Base-by-base conservation (phyloP, 2,797 vertebrate genomes). In the Onychomys torridus region DNA sequence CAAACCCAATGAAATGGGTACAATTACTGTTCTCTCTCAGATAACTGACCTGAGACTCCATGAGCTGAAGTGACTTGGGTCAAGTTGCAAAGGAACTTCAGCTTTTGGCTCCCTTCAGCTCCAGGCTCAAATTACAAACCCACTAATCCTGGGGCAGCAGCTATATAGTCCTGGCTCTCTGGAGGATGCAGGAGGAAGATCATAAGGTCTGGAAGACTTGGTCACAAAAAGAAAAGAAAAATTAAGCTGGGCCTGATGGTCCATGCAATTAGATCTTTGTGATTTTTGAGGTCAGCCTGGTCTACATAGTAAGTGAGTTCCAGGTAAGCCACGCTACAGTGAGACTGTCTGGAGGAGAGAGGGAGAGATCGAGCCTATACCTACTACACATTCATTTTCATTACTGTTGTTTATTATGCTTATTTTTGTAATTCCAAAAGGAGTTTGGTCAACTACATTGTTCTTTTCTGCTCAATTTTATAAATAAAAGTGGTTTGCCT, bases 401-500 rank as follows among this genome's bases (percentile, higher is more conserved):
- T 90, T 49, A 23, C 89, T 81, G 1, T 73, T 87, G 73, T 76
- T 91, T 34, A 37, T 43, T 32, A 9, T 4, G 25, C 49, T 83
- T 17, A 55, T 40, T 55, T 94, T 83, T 79, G 34, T 32, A 84
- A 96, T 23, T 93, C n/a, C 69, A 97, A 97, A n/a, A n/a, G n/a
- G 97, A 96, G 91, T 98, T 94, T 98, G 89, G 76, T 93, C 95
- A 91, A 97, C 97, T 97, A 96, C 97, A 96, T 97, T 98, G 96
- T 97, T 98, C 96, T 97, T 97, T 98, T 97, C 97, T 98, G 97
- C 98, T 98, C 97, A 96, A 93, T 97, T 98, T 98, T 98, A 96
- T 97, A 98, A 98, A 98, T 98, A 98, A 98, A 98, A 98, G 97
- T 98, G 95, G 97, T 98, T 98, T 97, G 93, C 96, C 97, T 98